phyloP scores from a whole-genome alignment of 2,888 invertebrate genomes.

The Falcaria lacertinaria region DNA sequence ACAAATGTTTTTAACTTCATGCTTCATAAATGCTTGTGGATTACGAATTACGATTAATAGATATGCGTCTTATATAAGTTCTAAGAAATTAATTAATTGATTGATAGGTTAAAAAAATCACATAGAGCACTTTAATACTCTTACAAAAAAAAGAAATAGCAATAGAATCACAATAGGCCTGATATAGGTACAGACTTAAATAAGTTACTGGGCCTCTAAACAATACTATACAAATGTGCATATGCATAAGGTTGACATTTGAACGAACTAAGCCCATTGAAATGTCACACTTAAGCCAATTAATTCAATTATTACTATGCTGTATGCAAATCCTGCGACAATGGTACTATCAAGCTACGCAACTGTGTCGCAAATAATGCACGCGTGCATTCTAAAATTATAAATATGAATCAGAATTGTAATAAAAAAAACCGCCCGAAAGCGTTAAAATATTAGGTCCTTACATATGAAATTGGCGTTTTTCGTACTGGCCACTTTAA shows the following conservation, averaged over 20 bases:
- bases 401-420: background rate
- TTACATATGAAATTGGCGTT: no score
- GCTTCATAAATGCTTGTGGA: no score
- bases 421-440: no score
- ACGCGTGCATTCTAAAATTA: background rate
- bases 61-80: no score
- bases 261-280: background rate
- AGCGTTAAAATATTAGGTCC: no score
- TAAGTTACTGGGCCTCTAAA: background rate
- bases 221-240: background rate
- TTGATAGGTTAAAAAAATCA: no score
- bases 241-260: background rate
- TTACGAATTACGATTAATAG: no score
- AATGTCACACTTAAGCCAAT: conserved; percentile 1
- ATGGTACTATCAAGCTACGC: background rate
- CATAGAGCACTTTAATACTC: no score
- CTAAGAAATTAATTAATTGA: no score
- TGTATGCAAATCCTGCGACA: background rate
- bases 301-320: background rate
- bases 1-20: no score
- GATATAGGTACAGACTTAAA: background rate
- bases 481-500: no score
- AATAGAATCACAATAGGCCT: background rate
- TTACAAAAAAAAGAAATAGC: no score
- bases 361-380: background rate